Conservation (phyloP, 2,888 invertebrate species). For the Harpalus rufipes region DNA sequence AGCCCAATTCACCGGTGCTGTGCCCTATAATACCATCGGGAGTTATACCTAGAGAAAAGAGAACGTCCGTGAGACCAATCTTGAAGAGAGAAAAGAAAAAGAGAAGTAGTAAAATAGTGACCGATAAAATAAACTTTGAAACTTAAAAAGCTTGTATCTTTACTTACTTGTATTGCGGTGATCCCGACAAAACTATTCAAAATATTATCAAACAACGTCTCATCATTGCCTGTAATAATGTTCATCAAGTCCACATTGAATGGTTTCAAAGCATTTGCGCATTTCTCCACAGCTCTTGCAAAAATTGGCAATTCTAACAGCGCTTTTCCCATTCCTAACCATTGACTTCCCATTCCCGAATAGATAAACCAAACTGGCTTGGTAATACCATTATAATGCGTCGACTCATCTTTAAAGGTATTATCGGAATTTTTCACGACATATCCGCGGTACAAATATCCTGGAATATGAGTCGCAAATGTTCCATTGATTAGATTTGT, state of each 20-base stretch:
- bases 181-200: slow-evolving; percentile 86
- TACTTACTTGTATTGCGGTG: slow-evolving; percentile 81
- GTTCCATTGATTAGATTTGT: slow-evolving; percentile 78
- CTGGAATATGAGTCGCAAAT: slow-evolving; percentile 77
- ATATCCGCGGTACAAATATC: slow-evolving; percentile 84
- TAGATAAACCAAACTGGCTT: slow-evolving; percentile 84
- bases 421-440: slow-evolving; percentile 73
- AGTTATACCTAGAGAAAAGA: slow-evolving; percentile 80
- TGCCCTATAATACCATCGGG: slow-evolving; percentile 85
- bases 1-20: slow-evolving; percentile 94
- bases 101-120: too few relatives aligned
- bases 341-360: slow-evolving; percentile 88
- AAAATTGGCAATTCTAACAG: slow-evolving; percentile 85
- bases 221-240: slow-evolving; percentile 80
- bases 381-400: slow-evolving; percentile 75
- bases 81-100: not conserved
- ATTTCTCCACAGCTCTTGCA: slow-evolving; percentile 82
- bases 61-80: slow-evolving; percentile 84
- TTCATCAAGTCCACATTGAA: slow-evolving; percentile 82
- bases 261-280: slow-evolving; percentile 80
- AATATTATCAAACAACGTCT: slow-evolving; percentile 82
- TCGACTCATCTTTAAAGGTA: slow-evolving; percentile 72
- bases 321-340: slow-evolving; percentile 84
- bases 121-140: too few relatives aligned
- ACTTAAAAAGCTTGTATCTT: too few relatives aligned